A percentile compares a stretch with the other conserved stretches of the same genome.
Evolutionary conservation across 2,113 vertebrate genomes (phyloP).

Genomic region (Bucco capensis): DNA sequence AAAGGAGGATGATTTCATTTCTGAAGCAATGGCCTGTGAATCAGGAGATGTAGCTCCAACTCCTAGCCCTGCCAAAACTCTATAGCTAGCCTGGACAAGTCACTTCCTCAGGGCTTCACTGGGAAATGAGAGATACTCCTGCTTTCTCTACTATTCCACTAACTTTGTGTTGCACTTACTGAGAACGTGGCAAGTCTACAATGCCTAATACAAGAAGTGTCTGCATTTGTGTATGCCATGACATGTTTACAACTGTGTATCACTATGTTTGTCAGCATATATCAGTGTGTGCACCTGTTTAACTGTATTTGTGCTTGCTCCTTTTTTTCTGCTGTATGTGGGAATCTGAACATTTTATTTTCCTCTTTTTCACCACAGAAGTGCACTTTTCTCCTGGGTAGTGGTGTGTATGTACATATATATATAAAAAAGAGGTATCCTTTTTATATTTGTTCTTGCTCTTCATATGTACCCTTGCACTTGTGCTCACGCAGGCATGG

Average conservation of each 20-base stretch:
- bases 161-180: background rate
- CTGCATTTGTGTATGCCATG: background rate
- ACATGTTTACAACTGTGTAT: background rate
- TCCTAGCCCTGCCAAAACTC: conserved; percentile 19
- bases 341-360: background rate
- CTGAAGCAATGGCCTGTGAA: conserved; percentile 32
- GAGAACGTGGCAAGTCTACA: background rate
- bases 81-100: conserved; percentile 8
- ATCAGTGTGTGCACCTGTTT: conserved; percentile 25
- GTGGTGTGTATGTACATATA: background rate
- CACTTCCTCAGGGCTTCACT: background rate
- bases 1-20: conserved; percentile 14
- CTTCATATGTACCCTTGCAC: background rate
- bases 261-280: background rate
- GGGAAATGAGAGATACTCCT: background rate
- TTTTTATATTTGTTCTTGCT: background rate
- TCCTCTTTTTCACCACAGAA: background rate
- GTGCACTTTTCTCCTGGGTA: background rate
- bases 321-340: background rate
- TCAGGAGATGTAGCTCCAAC: background rate
- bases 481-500: background rate
- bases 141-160: background rate
- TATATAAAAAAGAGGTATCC: background rate
- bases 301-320: background rate
- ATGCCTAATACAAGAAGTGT: background rate